Evolutionary conservation across 2,113 vertebrate species (phyloP), one percentile per base, ranked within the genome.

Genomic region (Prinia subflava): DNA sequence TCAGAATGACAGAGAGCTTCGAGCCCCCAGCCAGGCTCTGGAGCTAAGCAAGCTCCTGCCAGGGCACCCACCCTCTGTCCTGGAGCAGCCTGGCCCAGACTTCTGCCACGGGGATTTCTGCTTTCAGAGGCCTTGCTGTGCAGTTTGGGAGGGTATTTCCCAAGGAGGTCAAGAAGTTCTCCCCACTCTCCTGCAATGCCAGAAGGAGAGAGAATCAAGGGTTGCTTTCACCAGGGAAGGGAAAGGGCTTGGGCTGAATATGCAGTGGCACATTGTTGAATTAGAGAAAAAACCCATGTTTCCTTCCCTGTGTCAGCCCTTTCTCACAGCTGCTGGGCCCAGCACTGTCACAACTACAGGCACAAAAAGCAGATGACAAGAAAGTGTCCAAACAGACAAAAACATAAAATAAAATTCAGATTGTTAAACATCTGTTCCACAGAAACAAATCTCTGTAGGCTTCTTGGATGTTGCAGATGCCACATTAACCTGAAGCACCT

Each of bases 361-460:
- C 59, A 56, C 50, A 62, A 50, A 73, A 69, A 56, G 37, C 55
- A 77, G 65, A 56, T 8, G 18, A 86, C 12, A 62, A 78, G 15
- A 55, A 73, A 84, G 37, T 13, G 17, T 82, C 77, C 74, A 56
- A 91, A 94, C 42, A 60, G 47, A 77, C 37, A 46, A 35, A 47
- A 74, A 47, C 46, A 25, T 44, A 18, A 82, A 24, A 52, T 16
- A 65, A 71, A 68, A 78, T 16, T 41, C 10, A 35, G 71, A 74
- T 37, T 85, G 73, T 77, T 93, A 70, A 93, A 90, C 68, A 83
- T 86, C 88, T 92, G 85, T 63, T 94, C 79, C 52, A 56, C 55
- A 78, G 52, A 83, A 94, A 88, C 52, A 88, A 88, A 52, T 71
- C 64, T 83, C 76, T 68, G 37, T 41, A 31, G 92, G 60, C 25